Conservation (phyloP, 2,113 vertebrate species). For the Brachionichthys hirsutus region DNA sequence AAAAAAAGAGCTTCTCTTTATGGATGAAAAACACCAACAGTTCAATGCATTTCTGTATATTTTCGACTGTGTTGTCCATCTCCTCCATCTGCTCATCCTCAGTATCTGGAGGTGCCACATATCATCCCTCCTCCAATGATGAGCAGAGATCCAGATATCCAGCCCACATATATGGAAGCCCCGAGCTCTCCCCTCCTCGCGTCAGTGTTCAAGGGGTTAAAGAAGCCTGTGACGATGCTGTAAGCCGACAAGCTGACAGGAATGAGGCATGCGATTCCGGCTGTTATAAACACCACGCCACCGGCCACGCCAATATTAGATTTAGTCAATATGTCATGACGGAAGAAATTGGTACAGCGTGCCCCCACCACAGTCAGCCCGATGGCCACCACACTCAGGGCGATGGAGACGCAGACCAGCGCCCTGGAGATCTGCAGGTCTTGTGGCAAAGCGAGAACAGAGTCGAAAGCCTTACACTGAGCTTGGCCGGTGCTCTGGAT, state of each 20-base stretch:
- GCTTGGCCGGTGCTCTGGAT: conserved; percentile 80
- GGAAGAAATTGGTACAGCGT: conserved; percentile 74
- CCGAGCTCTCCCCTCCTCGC: conserved; percentile 85
- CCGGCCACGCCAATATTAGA: conserved; percentile 61
- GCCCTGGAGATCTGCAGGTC: conserved; percentile 77
- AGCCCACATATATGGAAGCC: conserved; percentile 87
- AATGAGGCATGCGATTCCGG: conserved; percentile 79
- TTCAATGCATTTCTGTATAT: too few relatives aligned
- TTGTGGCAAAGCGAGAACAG: conserved; percentile 77
- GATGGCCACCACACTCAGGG: conserved; percentile 63
- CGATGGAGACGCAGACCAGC: conserved; percentile 78
- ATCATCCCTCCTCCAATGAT: conserved; percentile 84
- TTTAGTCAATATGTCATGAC: conserved; percentile 64
- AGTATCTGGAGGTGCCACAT: conserved; percentile 75
- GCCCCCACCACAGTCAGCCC: conserved; percentile 71
- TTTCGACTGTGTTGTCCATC: too few relatives aligned
- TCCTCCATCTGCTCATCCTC: conserved; percentile 6
- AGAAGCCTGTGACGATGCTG: conserved; percentile 85
- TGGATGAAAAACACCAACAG: too few relatives aligned
- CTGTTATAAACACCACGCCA: conserved; percentile 75
- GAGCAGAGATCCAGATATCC: conserved; percentile 82
- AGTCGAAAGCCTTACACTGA: conserved; percentile 84
- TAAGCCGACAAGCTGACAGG: conserved; percentile 86
- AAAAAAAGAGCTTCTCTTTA: too few relatives aligned
- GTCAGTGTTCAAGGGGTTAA: conserved; percentile 78